A percentile compares a stretch with the other conserved stretches of the same genome.
These are phyloP conservation scores for Pseudolaguvia tuberculata DNA, from an alignment of 2,113 vertebrate species.

Conservation along the genomic window DNA sequence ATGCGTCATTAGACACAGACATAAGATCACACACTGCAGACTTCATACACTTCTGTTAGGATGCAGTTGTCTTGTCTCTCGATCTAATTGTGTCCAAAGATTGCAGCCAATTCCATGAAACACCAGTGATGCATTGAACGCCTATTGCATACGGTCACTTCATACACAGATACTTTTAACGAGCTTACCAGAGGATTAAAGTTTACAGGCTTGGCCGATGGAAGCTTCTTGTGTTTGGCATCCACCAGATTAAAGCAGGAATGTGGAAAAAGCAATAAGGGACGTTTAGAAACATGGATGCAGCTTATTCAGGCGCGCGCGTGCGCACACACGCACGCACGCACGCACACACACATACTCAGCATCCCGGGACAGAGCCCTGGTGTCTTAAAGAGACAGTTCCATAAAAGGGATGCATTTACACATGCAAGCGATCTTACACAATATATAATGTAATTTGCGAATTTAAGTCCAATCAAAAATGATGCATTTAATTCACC, in stretches of 20 bases:
- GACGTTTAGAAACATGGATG: constrained; percentile 24
- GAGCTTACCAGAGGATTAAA: not conserved
- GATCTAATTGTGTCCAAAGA: not conserved
- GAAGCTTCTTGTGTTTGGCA: not conserved
- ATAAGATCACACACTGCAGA: constrained; percentile 3
- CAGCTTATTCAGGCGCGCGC: not conserved
- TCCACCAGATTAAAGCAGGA: not conserved
- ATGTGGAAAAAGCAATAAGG: not conserved
- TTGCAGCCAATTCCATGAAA: not conserved
- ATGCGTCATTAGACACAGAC: constrained; percentile 20
- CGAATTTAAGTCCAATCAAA: not conserved
- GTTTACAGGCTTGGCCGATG: not conserved
- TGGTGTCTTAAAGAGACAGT: constrained; percentile 26
- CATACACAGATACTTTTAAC: not conserved
- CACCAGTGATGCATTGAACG: not conserved
- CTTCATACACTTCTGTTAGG: not conserved
- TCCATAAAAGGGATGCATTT: not conserved
- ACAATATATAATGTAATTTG: not conserved
- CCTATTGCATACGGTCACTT: not conserved
- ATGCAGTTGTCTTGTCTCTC: not conserved
- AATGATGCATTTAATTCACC: not conserved
- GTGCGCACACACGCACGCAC: constrained; percentile 57
- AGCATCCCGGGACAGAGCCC: constrained; percentile 47
- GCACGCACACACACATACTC: constrained; percentile 29
- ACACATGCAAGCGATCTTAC: not conserved